These are phyloP conservation scores for Sarcophaga subvicina DNA, from an alignment of 2,888 invertebrate genomes.

Conservation along the genomic window DNA sequence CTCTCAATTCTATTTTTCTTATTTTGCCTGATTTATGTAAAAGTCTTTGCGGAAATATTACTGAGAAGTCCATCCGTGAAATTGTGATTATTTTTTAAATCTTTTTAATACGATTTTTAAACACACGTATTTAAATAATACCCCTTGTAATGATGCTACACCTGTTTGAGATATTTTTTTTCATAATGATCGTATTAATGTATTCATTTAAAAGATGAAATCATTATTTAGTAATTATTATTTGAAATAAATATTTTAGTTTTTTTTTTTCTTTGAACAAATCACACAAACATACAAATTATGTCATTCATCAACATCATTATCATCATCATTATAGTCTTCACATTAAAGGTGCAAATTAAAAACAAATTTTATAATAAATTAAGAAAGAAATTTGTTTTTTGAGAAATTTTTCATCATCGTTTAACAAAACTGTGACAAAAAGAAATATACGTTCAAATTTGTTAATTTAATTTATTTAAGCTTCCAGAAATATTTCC, in stretches of 20 bases:
- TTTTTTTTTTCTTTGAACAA: not conserved
- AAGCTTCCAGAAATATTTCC: not conserved
- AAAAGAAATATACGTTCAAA: not conserved
- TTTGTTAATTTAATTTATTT: conserved; percentile 6
- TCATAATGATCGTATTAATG: too few relatives aligned
- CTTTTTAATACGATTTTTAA: too few relatives aligned
- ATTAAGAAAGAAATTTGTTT: not conserved
- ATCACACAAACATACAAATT: not conserved
- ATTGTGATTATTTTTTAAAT: too few relatives aligned
- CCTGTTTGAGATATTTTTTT: too few relatives aligned
- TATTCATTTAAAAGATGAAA: not conserved
- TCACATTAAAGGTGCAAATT: conserved; percentile 22
- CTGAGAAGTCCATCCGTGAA: too few relatives aligned
- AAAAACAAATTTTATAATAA: conserved; percentile 24
- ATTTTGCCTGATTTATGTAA: too few relatives aligned
- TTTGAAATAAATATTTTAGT: not conserved
- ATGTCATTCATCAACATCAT: not conserved
- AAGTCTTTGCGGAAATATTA: too few relatives aligned
- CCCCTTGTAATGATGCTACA: too few relatives aligned
- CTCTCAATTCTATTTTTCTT: too few relatives aligned
- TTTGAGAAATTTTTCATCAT: too few relatives aligned
- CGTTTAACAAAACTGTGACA: conserved; percentile 3
- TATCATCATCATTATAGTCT: not conserved
- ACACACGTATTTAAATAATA: too few relatives aligned
- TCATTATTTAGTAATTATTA: not conserved